These are phyloP conservation scores for Aleiodes alternator DNA, from an alignment of 2,888 invertebrate genomes.

Conservation along the genomic window DNA sequence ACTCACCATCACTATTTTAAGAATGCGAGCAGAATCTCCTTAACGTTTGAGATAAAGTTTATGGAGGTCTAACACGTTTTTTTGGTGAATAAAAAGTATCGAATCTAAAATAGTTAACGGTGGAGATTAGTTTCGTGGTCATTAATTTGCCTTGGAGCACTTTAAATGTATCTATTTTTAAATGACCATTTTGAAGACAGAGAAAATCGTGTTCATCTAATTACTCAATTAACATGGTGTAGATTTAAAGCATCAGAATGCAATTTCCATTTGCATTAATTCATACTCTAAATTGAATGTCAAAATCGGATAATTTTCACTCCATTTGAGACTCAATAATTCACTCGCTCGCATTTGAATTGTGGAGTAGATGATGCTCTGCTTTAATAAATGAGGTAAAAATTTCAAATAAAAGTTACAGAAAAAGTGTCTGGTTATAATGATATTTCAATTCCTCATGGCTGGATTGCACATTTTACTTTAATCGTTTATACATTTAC, in stretches of 20 bases:
- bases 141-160: slow-evolving; percentile 27
- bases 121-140: slow-evolving; percentile 13
- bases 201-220: slow-evolving; percentile 40
- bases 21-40: too few relatives aligned
- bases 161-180: slow-evolving; percentile 30
- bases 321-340: slow-evolving; percentile 35
- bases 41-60: too few relatives aligned
- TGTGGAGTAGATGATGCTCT: too few relatives aligned
- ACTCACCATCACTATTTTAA: too few relatives aligned
- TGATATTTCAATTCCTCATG: too few relatives aligned
- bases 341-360: background rate
- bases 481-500: background rate
- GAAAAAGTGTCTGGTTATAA: too few relatives aligned
- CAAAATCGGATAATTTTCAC: slow-evolving; percentile 33
- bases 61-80: too few relatives aligned
- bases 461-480: background rate
- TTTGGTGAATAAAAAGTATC: too few relatives aligned
- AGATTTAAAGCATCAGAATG: slow-evolving; percentile 4
- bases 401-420: too few relatives aligned
- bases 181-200: background rate
- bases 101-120: too few relatives aligned
- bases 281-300: slow-evolving; percentile 18
- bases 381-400: too few relatives aligned
- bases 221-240: slow-evolving; percentile 36
- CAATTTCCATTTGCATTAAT: slow-evolving; percentile 25